Evolutionary conservation across 30 jellyfish, hydroid and myxozoan genomes (phyloP), one percentile per base, ranked within the genome.

Genomic region (Clytia hemisphaerica): DNA sequence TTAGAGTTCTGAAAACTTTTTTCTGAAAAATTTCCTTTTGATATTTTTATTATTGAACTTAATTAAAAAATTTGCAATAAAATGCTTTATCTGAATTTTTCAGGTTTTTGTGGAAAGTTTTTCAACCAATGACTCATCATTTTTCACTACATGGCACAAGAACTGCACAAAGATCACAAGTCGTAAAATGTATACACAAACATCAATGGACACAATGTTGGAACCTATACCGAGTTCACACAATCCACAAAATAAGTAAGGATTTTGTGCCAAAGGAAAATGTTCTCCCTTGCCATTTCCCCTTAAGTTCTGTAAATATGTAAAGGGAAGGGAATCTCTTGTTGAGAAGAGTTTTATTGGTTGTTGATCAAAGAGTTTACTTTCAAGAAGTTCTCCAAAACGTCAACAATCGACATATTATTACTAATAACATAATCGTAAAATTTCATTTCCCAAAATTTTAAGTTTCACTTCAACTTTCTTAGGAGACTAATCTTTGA

Each of bases 71-170:
- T 14, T 50, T 51, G 66, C 30, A 51, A 24, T 51, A 10, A 51
- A 0, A 51, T 51, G 24, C 16, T 0, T 10, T 16, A 14, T 58
- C 12, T 24, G 2, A 29, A 61, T 48, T 24, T 30, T 61, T 7
- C 61, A 84, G 95, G 78, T 84, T 16, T 57, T 84, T 66, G 47
- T 76, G n/a, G 61, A 47, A 25, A 75, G 71, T 35, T 31, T 46
- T 6, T 50, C 37, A 18, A 67, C 42, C 30, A 27, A 22, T 19
- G 72, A 65, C 9, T 72, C 49, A 35, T 73, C 88, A 6, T 84
- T 84, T 51, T 84, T 51, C 58, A 71, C 69, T 28, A 60, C 78
- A 2, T 84, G 95, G 95, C 86, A 86, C 67, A 65, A 55, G 64
- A 67, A 76, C 29, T 68, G 95, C 58, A 73, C 85, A 2, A 49